Base-by-base conservation (phyloP, 1,140 invertebrate species). In the Drosophila chauvacae region DNA sequence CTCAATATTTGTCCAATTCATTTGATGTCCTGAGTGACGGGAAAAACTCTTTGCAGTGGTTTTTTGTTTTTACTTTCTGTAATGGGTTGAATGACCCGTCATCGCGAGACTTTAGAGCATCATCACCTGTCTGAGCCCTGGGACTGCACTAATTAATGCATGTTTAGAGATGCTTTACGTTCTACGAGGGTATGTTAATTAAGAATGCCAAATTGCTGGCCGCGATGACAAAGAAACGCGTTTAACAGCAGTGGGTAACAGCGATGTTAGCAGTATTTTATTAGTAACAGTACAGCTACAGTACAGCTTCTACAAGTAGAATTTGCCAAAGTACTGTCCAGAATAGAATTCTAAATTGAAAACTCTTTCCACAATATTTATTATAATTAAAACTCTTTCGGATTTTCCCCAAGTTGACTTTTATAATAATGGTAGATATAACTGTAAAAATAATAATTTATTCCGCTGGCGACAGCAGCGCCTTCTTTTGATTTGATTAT, bases 401-500 rank as follows among this genome's bases (percentile, higher is more conserved):
- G 26, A 13, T 11, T 35, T 35, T 13, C 11, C 11, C 4, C 35
- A 13, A 16, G 11, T 16, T 48, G 14, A 26, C 14, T 28, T 10
- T 48, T 16, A 4, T 11, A n/a, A 50, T n/a, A 50, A 50, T 30
- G 7, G 7, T 1, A 28, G 1, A n/a, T 28, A 26, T 51, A 51
- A 51, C 48, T 30, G 48, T 51, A 18, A 51, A 51, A n/a, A 26
- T 4, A 16, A n/a, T 50, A 51, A 33, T 51, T 51, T 51, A 33
- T 51, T 33, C 48, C n/a, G 3, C n/a, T 30, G 48, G 28, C 28
- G 53, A 59, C 64, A 63, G 60, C 83, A 51, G 44, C 82, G 86
- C 82, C 79, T 82, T 80, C 48, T 69, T 68, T 18, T 86, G 84
- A 81, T 87, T 86, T 75, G 79, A 85, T 85, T 81, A 81, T 23